Evolutionary conservation across 2,113 vertebrate genomes (phyloP), one percentile per base, ranked within the genome.

Genomic region (Deroptyus accipitrinus): DNA sequence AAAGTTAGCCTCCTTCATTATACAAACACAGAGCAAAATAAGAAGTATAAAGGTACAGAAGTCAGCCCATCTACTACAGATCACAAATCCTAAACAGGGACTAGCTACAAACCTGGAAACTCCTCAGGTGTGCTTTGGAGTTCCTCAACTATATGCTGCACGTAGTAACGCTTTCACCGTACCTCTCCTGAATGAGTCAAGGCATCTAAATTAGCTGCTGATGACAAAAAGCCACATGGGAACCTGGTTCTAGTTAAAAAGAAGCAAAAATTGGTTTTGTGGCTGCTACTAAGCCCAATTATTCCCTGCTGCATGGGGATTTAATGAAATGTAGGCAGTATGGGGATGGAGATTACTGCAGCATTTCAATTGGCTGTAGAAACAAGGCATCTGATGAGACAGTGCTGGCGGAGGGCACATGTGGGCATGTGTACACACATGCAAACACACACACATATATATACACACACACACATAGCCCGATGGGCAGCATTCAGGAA

Each of bases 341-440:
- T 13, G 27, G 41, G 37, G 62, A 55, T 72, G 72, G 35, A 78
- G 44, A 51, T 74, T 55, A 74, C 52, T 77, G 48, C 59, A 73
- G 48, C 17, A 23, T 14, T 84, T 74, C 17, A 55, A 18, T 13
- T 52, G 41, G 23, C 4, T 46, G 67, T 16, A 67, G 48, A 51
- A 94, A 57, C 23, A 79, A 86, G 27, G 23, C 2, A 1, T 11
- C 46, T 62, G 62, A 62, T n/a, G 42, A 79, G 67, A 35, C 31
- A n/a, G 7, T 10, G 41, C 15, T 27, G 42, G 14, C 39, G 51
- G n/a, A 37, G 31, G 72, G 19, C 17, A 49, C 13, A 13, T 0
- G 0, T 2, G 2, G 22, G 9, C 10, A 6, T 3, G 3, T 16
- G 11, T 16, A 15, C 4, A 17, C 3, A 15, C 7, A 17, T 3